Evolutionary conservation across 2,113 vertebrate species (phyloP).

Genomic region (Takifugu flavidus): DNA sequence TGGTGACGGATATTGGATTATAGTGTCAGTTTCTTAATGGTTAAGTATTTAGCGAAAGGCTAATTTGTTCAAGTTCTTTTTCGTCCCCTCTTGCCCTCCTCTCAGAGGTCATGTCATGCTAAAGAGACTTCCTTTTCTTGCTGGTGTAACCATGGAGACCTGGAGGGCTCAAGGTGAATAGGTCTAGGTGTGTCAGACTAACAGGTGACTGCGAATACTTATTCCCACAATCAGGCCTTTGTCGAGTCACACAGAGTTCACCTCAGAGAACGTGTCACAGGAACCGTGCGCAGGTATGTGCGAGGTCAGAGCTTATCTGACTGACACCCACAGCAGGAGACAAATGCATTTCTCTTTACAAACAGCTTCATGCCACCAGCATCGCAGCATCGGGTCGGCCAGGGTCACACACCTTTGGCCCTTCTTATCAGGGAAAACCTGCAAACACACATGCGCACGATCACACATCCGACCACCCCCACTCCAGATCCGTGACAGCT

Average conservation of each 20-base stretch:
- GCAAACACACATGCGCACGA: constrained; percentile 4
- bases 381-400: constrained; percentile 25
- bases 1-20: too few relatives aligned
- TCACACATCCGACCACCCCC: constrained; percentile 27
- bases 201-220: constrained; percentile 9
- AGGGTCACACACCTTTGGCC: constrained; percentile 39
- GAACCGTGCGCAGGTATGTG: constrained; percentile 34
- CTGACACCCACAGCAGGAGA: constrained; percentile 43
- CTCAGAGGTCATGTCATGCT: not conserved
- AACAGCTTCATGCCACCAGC: constrained; percentile 45
- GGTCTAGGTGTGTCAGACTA: not conserved
- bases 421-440: constrained; percentile 49
- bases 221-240: constrained; percentile 27
- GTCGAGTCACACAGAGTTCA: constrained; percentile 28
- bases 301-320: constrained; percentile 51
- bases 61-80: not conserved
- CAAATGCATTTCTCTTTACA: constrained; percentile 47
- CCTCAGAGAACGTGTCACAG: constrained; percentile 21
- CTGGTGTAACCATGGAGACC: constrained; percentile 6
- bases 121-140: constrained; percentile 4
- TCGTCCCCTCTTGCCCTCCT: not conserved
- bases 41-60: not conserved
- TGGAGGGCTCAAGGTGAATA: not conserved
- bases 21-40: too few relatives aligned
- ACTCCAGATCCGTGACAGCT: constrained; percentile 13